Conservation (phyloP, 2,888 invertebrate species). For the Apeira syringaria region DNA sequence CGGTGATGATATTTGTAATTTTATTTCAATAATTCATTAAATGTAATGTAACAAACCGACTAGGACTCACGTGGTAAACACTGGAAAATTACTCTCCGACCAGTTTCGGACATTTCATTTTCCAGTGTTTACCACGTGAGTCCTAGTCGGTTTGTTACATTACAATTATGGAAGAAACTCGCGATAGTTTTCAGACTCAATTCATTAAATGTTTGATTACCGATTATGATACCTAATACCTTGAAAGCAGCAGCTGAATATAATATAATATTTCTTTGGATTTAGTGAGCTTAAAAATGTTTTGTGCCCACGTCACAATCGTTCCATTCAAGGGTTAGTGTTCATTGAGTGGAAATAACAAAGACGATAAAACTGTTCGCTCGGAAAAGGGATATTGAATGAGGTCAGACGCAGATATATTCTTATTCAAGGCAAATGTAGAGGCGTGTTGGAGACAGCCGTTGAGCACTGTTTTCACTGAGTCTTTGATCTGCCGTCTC, state of each 20-base stretch:
- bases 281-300: slow-evolving; percentile 51
- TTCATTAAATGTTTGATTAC: slow-evolving; percentile 18
- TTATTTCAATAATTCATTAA: no score
- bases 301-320: slow-evolving; percentile 71
- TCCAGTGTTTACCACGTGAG: no score
- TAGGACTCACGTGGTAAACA: no score
- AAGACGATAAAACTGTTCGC: slow-evolving; percentile 80
- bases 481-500: slow-evolving; percentile 48
- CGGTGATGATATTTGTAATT: no score
- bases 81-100: no score
- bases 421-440: slow-evolving; percentile 70
- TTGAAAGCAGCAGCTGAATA: slow-evolving; percentile 22
- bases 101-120: no score
- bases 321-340: slow-evolving; percentile 72
- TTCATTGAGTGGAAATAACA: slow-evolving; percentile 80
- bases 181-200: no score
- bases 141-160: no score
- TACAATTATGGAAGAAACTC: no score
- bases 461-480: slow-evolving; percentile 66
- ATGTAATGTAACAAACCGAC: slow-evolving; percentile 15
- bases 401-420: slow-evolving; percentile 77
- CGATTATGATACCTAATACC: slow-evolving; percentile 22
- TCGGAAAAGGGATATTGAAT: slow-evolving; percentile 81
- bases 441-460: slow-evolving; percentile 64
- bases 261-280: slow-evolving; percentile 36